Evolutionary conservation across 2,888 invertebrate species (phyloP), one percentile per base, ranked within the genome.

Genomic region (Ectropis crepuscularia): DNA sequence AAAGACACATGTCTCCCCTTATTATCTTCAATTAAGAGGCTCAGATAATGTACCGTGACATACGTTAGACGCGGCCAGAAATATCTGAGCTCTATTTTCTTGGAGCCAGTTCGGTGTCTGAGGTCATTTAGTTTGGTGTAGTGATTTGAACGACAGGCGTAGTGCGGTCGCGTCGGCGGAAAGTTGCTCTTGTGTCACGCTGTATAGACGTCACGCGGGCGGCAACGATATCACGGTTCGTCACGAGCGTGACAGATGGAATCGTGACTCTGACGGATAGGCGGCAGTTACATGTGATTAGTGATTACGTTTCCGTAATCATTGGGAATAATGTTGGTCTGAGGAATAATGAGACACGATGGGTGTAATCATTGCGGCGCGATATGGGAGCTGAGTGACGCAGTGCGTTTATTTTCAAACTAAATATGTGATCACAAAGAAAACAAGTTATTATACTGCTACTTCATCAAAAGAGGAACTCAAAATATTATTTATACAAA

Each of bases 1-100:
- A 88, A 86, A 91, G 92, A 91, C 90, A 91, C 85, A 91, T 91
- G 90, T 89, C 89, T 86, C 80, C 87, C 86, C 90, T 88, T 90
- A 91, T 91, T 91, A 92, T 92, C 90, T 90, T 91, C 92, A 92
- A 92, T 92, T 92, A 92, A 90, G 91, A 89, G 86, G 81, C 87
- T 81, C 86, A 82, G 90, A 91, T 91, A 92, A 90, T 89, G 82
- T 85, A 83, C 84, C 86, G 85, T 88, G 90, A 89, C 90, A 88
- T 90, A 90, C 87, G 87, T 70, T 67, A 69, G 68, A 68, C 48
- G 47, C 36, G 81, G 75, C 76, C 81, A 83, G 74, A 65, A 68
- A 72, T 71, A 85, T 85, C 83, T 69, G 88, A 84, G 68, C 86
- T 65, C 46, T 54, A 43, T 50, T 43, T 57, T 61, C 55, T 38